These are phyloP conservation scores for Selenia dentaria DNA, from an alignment of 2,888 invertebrate genomes.

Conservation along the genomic window DNA sequence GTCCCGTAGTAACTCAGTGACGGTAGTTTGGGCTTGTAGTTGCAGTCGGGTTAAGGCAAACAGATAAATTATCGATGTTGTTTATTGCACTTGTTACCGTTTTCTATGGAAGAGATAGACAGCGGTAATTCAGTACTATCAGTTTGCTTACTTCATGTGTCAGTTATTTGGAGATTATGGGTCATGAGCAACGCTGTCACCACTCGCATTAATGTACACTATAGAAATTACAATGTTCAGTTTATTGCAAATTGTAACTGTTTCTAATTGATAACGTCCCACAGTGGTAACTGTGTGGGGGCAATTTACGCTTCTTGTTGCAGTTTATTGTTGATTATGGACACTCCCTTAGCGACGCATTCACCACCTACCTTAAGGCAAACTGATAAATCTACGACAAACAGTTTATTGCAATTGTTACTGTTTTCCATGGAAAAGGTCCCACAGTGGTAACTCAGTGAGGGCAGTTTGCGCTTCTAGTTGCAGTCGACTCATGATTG, in stretches of 20 bases:
- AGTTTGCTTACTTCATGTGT: slow-evolving; percentile 58
- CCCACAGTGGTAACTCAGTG: neutral
- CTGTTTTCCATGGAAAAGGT: slow-evolving; percentile 24
- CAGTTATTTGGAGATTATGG: too few relatives aligned
- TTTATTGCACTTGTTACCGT: slow-evolving; percentile 27
- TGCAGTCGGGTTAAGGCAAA: too few relatives aligned
- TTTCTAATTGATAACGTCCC: slow-evolving; percentile 13
- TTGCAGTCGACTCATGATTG: too few relatives aligned
- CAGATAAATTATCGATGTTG: too few relatives aligned
- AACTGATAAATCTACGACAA: slow-evolving; percentile 3
- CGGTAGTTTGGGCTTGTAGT: too few relatives aligned
- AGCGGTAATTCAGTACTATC: slow-evolving; percentile 68
- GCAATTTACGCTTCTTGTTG: neutral
- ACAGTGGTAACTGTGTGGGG: too few relatives aligned
- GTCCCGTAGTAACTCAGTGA: too few relatives aligned
- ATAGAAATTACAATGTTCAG: too few relatives aligned
- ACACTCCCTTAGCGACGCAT: too few relatives aligned
- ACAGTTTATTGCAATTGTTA: slow-evolving; percentile 7
- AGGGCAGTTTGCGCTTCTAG: neutral
- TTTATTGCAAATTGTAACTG: slow-evolving; percentile 24
- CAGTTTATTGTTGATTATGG: too few relatives aligned
- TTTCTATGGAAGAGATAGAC: slow-evolving; percentile 61
- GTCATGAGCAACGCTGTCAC: too few relatives aligned
- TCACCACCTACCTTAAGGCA: neutral
- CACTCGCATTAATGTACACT: too few relatives aligned